A percentile compares a stretch with the other conserved stretches of the same genome.
phyloP scores from a whole-genome alignment of 2,888 invertebrate species.

The Zhuqinia jingwanae region DNA sequence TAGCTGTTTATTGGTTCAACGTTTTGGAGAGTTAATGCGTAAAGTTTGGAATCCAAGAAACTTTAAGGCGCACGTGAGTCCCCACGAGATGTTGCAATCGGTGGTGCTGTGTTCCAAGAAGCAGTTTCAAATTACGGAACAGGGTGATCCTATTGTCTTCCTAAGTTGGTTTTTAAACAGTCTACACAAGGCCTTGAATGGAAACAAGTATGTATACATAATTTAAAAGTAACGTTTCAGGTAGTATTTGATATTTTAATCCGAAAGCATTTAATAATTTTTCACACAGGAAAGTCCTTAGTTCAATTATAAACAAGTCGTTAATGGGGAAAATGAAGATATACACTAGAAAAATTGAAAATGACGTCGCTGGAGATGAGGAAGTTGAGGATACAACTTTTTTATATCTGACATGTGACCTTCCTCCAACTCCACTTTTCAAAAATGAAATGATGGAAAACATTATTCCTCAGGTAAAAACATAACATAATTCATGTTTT shows the following conservation, averaged over 20 bases:
- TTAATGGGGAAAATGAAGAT: slow-evolving; percentile 96
- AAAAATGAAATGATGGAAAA: slow-evolving; percentile 99
- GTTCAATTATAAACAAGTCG: slow-evolving; percentile 96
- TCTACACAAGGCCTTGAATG: slow-evolving; percentile 95
- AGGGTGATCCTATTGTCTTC: slow-evolving; percentile 99
- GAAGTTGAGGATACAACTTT: slow-evolving; percentile 95
- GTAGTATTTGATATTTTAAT: too few relatives aligned
- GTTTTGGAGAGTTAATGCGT: slow-evolving; percentile 96
- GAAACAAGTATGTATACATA: slow-evolving; percentile 85
- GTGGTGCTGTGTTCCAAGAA: slow-evolving; percentile 98
- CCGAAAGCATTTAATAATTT: neutral
- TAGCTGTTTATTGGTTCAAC: slow-evolving; percentile 90
- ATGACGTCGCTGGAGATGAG: slow-evolving; percentile 94
- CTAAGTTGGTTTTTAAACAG: slow-evolving; percentile 99
- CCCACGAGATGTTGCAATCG: slow-evolving; percentile 99
- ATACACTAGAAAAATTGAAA: slow-evolving; percentile 94
- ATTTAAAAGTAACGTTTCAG: slow-evolving; percentile 75
- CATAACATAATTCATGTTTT: too few relatives aligned
- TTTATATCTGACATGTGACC: slow-evolving; percentile 97
- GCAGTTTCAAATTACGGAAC: slow-evolving; percentile 98
- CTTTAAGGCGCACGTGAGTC: slow-evolving; percentile 99
- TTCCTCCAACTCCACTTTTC: slow-evolving; percentile 98
- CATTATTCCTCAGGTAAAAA: slow-evolving; percentile 99
- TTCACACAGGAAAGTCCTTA: slow-evolving; percentile 85
- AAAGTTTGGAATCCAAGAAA: slow-evolving; percentile 99